These are phyloP conservation scores for Shargacucullia verbasci DNA, from an alignment of 2,888 invertebrate genomes.

Conservation along the genomic window DNA sequence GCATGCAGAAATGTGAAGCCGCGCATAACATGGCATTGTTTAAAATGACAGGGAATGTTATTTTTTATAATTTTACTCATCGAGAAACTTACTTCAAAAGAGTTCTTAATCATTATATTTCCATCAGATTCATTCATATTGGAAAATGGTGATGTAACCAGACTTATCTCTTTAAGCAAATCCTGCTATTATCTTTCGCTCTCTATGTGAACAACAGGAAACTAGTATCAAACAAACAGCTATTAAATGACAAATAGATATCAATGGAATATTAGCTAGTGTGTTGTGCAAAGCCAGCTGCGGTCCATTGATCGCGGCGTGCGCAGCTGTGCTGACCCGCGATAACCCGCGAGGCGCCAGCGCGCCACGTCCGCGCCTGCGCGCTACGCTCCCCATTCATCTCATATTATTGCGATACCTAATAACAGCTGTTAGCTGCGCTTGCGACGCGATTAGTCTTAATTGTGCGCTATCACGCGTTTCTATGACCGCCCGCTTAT, in stretches of 20 bases:
- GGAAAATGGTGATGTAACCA: conserved; percentile 25
- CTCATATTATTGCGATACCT: conserved; percentile 63
- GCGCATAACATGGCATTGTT: conserved; percentile 45
- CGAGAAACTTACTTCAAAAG: conserved; percentile 32
- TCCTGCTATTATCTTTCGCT: conserved; percentile 46
- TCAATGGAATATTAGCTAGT: conserved; percentile 62
- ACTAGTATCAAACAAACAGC: conserved; percentile 39
- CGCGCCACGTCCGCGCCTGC: conserved; percentile 65
- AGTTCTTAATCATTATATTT: conserved; percentile 18
- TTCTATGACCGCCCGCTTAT: conserved; percentile 70
- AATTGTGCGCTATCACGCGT: conserved; percentile 76
- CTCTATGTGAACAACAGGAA: conserved; percentile 53
- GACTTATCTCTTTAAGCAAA: conserved; percentile 35
- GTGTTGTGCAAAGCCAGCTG: conserved; percentile 64
- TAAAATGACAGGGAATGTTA: conserved; percentile 36
- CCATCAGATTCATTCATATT: conserved; percentile 13
- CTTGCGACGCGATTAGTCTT: conserved; percentile 79
- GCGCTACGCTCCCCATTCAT: conserved; percentile 77
- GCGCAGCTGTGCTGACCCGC: conserved; percentile 73
- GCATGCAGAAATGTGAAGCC: conserved; percentile 51
- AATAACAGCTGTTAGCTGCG: conserved; percentile 72
- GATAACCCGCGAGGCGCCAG: conserved; percentile 86
- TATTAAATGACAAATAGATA: conserved; percentile 59
- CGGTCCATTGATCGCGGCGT: conserved; percentile 70
- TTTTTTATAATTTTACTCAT: conserved; percentile 28